phyloP scores from a whole-genome alignment of 2,797 vertebrate species.

The Chelonia mydas region DNA sequence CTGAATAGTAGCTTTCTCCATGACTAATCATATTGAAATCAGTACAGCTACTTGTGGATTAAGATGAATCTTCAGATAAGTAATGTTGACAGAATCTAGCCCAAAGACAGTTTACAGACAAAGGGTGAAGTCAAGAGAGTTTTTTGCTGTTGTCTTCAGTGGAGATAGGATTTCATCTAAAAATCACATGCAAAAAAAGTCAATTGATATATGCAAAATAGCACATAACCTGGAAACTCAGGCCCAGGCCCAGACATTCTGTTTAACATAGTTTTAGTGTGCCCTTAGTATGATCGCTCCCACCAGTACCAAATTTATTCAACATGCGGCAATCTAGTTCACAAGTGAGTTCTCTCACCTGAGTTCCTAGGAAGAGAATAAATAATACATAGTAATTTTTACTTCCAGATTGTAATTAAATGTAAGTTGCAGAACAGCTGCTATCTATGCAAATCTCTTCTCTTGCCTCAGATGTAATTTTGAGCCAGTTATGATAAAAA shows the following conservation, averaged over 20 bases:
- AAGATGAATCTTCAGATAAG: background rate
- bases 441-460: background rate
- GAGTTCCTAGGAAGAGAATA: background rate
- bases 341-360: background rate
- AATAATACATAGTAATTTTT: background rate
- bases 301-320: background rate
- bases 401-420: background rate
- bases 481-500: background rate
- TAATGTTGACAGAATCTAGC: background rate
- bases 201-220: background rate
- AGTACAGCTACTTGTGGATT: background rate
- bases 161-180: background rate
- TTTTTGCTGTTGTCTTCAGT: background rate
- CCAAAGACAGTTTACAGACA: background rate
- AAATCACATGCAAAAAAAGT: background rate
- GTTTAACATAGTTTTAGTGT: background rate
- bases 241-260: background rate
- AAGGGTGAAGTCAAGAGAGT: background rate
- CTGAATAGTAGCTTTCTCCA: background rate
- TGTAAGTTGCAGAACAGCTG: background rate
- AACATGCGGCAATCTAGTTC: background rate
- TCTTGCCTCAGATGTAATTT: background rate
- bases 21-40: background rate
- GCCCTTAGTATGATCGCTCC: background rate
- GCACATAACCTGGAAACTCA: background rate